A percentile compares a stretch with the other conserved stretches of the same genome.
Conservation (phyloP, 2,797 vertebrate species). For the Helarctos malayanus region DNA sequence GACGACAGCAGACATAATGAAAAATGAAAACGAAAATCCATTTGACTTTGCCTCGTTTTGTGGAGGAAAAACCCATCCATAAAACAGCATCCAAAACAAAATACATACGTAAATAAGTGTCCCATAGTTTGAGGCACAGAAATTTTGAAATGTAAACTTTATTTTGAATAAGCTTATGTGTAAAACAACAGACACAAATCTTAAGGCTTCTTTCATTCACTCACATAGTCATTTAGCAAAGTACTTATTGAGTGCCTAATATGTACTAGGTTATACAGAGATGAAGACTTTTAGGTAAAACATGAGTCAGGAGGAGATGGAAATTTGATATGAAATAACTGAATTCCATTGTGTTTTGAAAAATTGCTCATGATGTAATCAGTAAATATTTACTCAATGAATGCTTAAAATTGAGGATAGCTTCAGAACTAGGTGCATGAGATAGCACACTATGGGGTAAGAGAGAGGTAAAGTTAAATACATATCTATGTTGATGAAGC, state of each 20-base stretch:
- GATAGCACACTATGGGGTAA: not conserved
- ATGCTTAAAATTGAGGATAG: not conserved
- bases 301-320: not conserved
- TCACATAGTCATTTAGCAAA: not conserved
- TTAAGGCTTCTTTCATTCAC: not conserved
- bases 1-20: constrained; percentile 70
- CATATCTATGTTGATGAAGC: not conserved
- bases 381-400: not conserved
- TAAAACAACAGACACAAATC: not conserved
- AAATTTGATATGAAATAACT: constrained; percentile 32
- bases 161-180: constrained; percentile 19
- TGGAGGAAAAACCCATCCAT: not conserved
- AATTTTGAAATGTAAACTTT: constrained; percentile 54
- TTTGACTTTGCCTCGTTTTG: constrained; percentile 51
- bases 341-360: not conserved
- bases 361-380: not conserved
- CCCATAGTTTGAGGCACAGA: not conserved
- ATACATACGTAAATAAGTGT: not conserved
- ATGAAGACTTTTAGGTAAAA: not conserved
- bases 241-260: not conserved
- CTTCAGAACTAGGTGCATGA: not conserved
- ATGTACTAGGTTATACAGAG: not conserved
- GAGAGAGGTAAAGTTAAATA: not conserved
- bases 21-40: constrained; percentile 70
- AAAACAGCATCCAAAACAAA: constrained; percentile 39